Conservation (phyloP, 2,888 invertebrate genomes). For the Lamellibrachia columna region DNA sequence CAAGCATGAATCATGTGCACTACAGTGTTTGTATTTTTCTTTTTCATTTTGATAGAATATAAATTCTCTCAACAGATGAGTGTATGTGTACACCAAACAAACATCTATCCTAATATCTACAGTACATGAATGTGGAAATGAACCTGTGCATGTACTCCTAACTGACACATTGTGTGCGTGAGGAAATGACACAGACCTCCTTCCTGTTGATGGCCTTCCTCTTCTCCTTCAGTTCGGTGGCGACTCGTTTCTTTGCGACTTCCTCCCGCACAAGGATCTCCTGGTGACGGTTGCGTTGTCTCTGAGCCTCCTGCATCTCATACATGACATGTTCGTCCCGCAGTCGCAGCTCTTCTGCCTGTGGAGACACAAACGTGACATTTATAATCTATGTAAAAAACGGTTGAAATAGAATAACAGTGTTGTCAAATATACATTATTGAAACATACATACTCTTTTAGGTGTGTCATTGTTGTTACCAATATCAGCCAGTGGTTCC, state of each 20-base stretch:
- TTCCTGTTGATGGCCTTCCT: constrained; percentile 49
- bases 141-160: background rate
- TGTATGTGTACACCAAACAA: background rate
- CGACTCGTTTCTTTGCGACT: constrained; percentile 56
- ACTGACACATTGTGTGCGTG: background rate
- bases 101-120: background rate
- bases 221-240: constrained; percentile 50
- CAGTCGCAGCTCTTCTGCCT: constrained; percentile 59
- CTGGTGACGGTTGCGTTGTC: constrained; percentile 48
- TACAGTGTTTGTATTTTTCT: background rate
- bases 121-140: background rate
- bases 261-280: constrained; percentile 52
- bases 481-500: no score
- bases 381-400: background rate
- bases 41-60: background rate
- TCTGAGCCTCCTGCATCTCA: constrained; percentile 54
- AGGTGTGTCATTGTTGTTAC: background rate
- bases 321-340: constrained; percentile 61
- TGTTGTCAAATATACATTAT: background rate
- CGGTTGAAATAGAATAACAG: background rate
- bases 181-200: constrained; percentile 44
- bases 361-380: constrained; percentile 28
- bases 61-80: background rate
- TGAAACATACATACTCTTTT: background rate
- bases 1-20: no score